Conservation (phyloP, 2,113 vertebrate genomes). For the Sturnira hondurensis region DNA sequence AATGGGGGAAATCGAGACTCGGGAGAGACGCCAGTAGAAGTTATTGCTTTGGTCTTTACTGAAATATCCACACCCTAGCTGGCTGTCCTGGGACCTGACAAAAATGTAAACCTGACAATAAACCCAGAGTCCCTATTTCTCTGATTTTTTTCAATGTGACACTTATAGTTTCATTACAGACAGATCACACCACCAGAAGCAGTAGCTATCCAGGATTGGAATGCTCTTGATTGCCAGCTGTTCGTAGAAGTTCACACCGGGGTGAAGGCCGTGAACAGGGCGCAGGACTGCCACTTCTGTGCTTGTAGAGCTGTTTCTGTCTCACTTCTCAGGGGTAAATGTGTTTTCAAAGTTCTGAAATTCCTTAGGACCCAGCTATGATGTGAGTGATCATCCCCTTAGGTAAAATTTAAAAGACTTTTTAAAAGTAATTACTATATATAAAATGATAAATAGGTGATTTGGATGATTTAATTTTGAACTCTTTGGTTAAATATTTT, state of each 20-base stretch:
- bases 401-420: not conserved
- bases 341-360: slow-evolving; percentile 50
- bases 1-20: not conserved
- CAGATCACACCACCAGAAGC: slow-evolving; percentile 43
- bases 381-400: slow-evolving; percentile 1
- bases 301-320: slow-evolving; percentile 31
- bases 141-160: slow-evolving; percentile 66
- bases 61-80: slow-evolving; percentile 52
- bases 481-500: slow-evolving; percentile 26
- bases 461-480: slow-evolving; percentile 48
- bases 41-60: not conserved
- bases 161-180: slow-evolving; percentile 68
- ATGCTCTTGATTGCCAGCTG: slow-evolving; percentile 39
- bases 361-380: slow-evolving; percentile 17
- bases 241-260: slow-evolving; percentile 10
- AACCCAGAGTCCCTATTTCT: slow-evolving; percentile 76
- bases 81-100: slow-evolving; percentile 50
- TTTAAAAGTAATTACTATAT: not conserved
- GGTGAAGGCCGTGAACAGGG: not conserved
- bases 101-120: slow-evolving; percentile 73
- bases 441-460: not conserved
- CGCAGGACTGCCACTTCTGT: not conserved
- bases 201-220: slow-evolving; percentile 7
- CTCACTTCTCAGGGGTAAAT: slow-evolving; percentile 75
- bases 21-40: not conserved